phyloP scores from a whole-genome alignment of 2,113 vertebrate genomes.

The Perognathus longimembris region DNA sequence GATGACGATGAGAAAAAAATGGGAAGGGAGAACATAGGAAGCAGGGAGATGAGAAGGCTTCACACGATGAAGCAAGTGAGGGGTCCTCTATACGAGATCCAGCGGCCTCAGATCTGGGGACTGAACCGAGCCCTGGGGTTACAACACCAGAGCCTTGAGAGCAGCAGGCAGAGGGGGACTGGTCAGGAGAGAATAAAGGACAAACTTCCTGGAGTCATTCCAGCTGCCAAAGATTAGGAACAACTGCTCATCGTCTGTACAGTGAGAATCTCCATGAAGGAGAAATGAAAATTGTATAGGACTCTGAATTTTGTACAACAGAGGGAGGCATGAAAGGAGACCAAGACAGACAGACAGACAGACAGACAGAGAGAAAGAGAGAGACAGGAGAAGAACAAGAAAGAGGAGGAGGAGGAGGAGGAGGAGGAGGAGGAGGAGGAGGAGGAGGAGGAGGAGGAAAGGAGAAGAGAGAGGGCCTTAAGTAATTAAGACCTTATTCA shows the following conservation, averaged over 20 bases:
- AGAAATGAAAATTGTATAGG: not conserved
- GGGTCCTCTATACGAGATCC: rapidly evolving
- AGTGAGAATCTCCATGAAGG: no score
- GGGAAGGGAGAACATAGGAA: not conserved
- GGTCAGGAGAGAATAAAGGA: not conserved
- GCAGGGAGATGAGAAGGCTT: not conserved
- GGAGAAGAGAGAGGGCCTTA: not conserved
- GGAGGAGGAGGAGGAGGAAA: not conserved
- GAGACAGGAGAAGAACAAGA: not conserved
- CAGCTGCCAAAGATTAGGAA: no score
- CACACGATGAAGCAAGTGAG: not conserved
- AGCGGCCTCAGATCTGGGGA: no score
- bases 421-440: no score
- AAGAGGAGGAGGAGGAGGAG: no score
- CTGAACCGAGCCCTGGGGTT: not conserved
- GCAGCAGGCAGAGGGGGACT: not conserved
- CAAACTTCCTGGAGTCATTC: rapidly evolving
- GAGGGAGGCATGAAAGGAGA: not conserved
- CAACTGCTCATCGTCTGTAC: not conserved
- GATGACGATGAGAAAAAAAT: not conserved
- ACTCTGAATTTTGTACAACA: not conserved
- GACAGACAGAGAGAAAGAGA: not conserved
- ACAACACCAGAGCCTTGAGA: not conserved
- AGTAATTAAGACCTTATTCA: not conserved
- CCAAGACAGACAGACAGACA: not conserved